Percentiles rank a stretch among this genome's conserved stretches.
Conservation (phyloP, 2,888 invertebrate genomes). For the Drosophila limbata region DNA sequence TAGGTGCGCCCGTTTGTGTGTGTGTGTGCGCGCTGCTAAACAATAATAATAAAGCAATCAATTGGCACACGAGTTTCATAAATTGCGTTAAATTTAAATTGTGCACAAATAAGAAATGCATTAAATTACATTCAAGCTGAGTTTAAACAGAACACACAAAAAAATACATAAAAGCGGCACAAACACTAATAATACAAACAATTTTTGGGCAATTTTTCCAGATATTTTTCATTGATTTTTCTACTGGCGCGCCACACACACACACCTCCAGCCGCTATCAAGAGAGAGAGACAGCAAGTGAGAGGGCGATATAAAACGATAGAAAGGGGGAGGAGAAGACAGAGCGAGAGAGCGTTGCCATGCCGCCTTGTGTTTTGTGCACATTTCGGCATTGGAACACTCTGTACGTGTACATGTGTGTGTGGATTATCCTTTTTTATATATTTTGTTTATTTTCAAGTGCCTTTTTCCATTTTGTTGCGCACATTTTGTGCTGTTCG, state of each 20-base stretch:
- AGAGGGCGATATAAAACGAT: slow-evolving; percentile 1
- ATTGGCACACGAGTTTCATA: slow-evolving; percentile 42
- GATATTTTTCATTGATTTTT: slow-evolving; percentile 81
- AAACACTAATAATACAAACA: slow-evolving; percentile 40
- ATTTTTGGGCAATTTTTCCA: slow-evolving; percentile 68
- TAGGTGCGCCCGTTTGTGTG: slow-evolving; percentile 6
- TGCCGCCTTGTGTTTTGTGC: slow-evolving; percentile 68
- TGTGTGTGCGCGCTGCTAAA: slow-evolving; percentile 38
- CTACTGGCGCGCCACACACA: slow-evolving; percentile 69
- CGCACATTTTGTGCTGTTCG: slow-evolving; percentile 66
- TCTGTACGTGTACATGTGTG: slow-evolving; percentile 3
- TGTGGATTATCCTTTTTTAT: slow-evolving; percentile 76
- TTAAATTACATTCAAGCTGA: slow-evolving; percentile 2
- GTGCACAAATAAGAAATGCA: slow-evolving; percentile 13
- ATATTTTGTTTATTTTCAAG: slow-evolving; percentile 76
- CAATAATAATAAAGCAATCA: slow-evolving; percentile 58
- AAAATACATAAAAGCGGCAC: slow-evolving; percentile 32
- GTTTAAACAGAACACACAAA: not conserved
- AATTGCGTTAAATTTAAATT: slow-evolving; percentile 49
- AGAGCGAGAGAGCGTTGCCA: slow-evolving; percentile 40
- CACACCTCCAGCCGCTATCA: slow-evolving; percentile 50
- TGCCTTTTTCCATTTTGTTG: slow-evolving; percentile 68
- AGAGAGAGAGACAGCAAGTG: slow-evolving; percentile 4
- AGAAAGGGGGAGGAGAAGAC: not conserved
- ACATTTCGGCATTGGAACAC: slow-evolving; percentile 64